These are phyloP conservation scores for Formica exsecta DNA, from an alignment of 1,140 invertebrate species.

Conservation along the genomic window DNA sequence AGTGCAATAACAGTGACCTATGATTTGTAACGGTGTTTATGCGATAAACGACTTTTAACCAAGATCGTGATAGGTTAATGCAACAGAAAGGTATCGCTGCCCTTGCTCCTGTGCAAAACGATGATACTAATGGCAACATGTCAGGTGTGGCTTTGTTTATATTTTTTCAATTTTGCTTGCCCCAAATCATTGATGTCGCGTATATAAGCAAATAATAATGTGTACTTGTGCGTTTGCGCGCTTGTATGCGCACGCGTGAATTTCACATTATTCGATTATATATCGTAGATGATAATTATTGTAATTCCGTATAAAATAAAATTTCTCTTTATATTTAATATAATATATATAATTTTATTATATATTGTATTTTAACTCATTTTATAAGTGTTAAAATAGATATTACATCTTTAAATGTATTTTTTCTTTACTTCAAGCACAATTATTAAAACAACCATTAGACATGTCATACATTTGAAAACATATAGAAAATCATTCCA, in stretches of 20 bases:
- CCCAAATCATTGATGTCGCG: neutral
- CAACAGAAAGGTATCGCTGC: conserved; percentile 53
- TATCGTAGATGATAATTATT: too few relatives aligned
- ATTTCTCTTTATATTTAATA: neutral
- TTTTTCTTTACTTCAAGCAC: too few relatives aligned
- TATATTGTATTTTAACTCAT: too few relatives aligned
- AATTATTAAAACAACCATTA: too few relatives aligned
- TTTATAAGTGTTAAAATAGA: too few relatives aligned
- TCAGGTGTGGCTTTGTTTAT: neutral
- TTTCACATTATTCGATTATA: too few relatives aligned
- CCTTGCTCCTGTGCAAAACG: conserved; percentile 38
- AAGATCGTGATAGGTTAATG: conserved; percentile 78
- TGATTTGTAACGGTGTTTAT: conserved; percentile 37
- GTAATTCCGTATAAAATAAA: neutral
- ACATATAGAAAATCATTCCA: neutral
- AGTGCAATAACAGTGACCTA: conserved; percentile 73
- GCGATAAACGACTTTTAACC: conserved; percentile 62
- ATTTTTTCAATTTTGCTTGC: neutral
- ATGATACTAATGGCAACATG: neutral
- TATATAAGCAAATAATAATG: neutral
- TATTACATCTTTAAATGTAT: too few relatives aligned
- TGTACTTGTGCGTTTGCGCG: too few relatives aligned
- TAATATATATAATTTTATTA: neutral
- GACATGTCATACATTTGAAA: too few relatives aligned
- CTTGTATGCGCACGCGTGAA: too few relatives aligned